A percentile compares a stretch with the other conserved stretches of the same genome.
These are phyloP conservation scores for Spodoptera exigua DNA, from an alignment of 2,888 invertebrate species.

Conservation along the genomic window DNA sequence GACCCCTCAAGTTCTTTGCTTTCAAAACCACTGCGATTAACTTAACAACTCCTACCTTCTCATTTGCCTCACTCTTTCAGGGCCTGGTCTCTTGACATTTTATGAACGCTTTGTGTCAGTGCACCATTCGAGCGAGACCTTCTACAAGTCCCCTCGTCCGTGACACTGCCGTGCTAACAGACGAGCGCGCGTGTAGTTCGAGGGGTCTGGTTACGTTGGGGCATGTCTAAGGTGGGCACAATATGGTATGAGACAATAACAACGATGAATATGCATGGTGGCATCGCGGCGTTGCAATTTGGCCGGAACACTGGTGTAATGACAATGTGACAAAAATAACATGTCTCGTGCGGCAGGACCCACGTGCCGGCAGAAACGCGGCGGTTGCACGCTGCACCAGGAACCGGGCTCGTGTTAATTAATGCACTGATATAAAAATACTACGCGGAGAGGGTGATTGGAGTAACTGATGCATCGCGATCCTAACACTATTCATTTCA, in stretches of 20 bases:
- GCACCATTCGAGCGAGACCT: slow-evolving; percentile 60
- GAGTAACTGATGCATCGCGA: slow-evolving; percentile 4
- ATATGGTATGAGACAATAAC: slow-evolving; percentile 82
- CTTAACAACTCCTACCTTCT: slow-evolving; percentile 67
- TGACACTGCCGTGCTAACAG: background rate
- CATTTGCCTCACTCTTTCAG: slow-evolving; percentile 69
- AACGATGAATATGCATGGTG: slow-evolving; percentile 85
- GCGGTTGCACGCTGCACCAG: slow-evolving; percentile 1
- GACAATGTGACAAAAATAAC: slow-evolving; percentile 87
- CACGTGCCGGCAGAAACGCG: slow-evolving; percentile 28
- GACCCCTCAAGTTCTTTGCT: slow-evolving; percentile 23
- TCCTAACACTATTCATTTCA: too few relatives aligned
- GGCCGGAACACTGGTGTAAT: slow-evolving; percentile 83
- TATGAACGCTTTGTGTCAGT: slow-evolving; percentile 76
- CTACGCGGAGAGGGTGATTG: background rate
- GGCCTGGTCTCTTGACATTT: slow-evolving; percentile 77
- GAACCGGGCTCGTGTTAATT: background rate
- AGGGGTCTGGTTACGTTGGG: slow-evolving; percentile 65
- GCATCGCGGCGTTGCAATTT: slow-evolving; percentile 84
- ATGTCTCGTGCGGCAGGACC: slow-evolving; percentile 57
- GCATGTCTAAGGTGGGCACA: slow-evolving; percentile 72
- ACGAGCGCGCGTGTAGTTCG: slow-evolving; percentile 23
- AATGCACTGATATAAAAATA: background rate
- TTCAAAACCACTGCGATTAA: slow-evolving; percentile 49
- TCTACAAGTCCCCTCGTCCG: slow-evolving; percentile 20